phyloP scores from a whole-genome alignment of 2,113 vertebrate species.

The Zingel zingel region DNA sequence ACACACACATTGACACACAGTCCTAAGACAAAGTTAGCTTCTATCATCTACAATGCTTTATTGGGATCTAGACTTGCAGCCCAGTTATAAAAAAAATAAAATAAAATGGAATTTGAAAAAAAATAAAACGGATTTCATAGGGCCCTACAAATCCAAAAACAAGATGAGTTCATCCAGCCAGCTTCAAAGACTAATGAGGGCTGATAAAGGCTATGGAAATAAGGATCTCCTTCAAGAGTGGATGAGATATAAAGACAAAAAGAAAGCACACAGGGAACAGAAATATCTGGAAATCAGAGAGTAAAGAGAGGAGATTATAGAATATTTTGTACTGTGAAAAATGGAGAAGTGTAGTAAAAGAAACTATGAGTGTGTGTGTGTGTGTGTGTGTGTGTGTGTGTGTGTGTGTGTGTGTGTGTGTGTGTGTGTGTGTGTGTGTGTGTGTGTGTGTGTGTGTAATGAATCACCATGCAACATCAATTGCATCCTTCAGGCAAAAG shows the following conservation, averaged over 20 bases:
- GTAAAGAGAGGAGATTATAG: not conserved
- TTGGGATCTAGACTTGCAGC: too few species aligned
- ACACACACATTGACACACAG: too few species aligned
- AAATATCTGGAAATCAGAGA: not conserved
- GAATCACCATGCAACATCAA: constrained; percentile 46
- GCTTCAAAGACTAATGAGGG: not conserved
- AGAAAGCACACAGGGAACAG: not conserved
- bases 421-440: constrained; percentile 4
- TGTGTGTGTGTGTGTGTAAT: constrained; percentile 29
- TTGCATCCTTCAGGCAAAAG: constrained; percentile 58
- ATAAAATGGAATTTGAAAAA: too few species aligned
- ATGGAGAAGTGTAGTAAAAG: not conserved
- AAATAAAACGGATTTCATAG: too few species aligned
- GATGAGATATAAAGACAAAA: not conserved
- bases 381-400: not conserved
- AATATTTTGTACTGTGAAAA: constrained; percentile 8
- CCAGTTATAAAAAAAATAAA: too few species aligned
- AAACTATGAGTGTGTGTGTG: not conserved
- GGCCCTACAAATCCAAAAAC: constrained; percentile 3
- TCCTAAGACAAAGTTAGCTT: not conserved
- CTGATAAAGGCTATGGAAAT: too few species aligned
- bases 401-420: not conserved
- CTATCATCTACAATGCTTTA: not conserved
- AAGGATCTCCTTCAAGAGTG: not conserved
- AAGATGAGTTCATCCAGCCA: not conserved